Conservation (phyloP, 2,113 vertebrate species). For the Panthera tigris region DNA sequence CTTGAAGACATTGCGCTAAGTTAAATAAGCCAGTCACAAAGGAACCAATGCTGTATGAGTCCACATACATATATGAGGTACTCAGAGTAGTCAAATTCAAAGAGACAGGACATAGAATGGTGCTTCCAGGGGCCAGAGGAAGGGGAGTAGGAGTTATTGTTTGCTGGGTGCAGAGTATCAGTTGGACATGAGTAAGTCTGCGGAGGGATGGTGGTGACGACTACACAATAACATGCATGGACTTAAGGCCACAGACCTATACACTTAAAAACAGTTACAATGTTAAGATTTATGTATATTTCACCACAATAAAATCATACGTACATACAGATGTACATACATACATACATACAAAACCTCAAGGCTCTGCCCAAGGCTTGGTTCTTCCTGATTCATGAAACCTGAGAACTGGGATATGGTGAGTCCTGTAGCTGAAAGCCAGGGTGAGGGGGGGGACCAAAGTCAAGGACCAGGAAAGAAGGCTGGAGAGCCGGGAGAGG, state of each 20-base stretch:
- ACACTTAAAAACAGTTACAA: not conserved
- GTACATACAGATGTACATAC: not conserved
- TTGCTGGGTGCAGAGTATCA: not conserved
- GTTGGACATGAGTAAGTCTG: not conserved
- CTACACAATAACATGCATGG: not conserved
- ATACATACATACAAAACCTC: not conserved
- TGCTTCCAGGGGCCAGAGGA: not conserved
- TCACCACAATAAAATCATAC: not conserved
- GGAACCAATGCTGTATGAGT: not conserved
- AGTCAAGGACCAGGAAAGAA: not conserved
- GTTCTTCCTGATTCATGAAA: not conserved
- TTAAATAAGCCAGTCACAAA: not conserved
- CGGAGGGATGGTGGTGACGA: not conserved
- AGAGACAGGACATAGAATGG: not conserved
- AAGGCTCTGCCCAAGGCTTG: not conserved
- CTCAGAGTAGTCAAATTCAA: not conserved
- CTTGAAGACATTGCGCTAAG: not conserved
- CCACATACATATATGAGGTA: rapidly evolving
- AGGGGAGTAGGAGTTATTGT: not conserved
- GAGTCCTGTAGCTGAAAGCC: not conserved
- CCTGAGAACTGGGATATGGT: not conserved
- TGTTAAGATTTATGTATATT: not conserved
- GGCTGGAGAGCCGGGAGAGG: not conserved
- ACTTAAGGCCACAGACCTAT: not conserved
- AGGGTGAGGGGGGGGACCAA: not conserved